Evolutionary conservation across 37 sponge, comb jelly and placozoan species (phyloP).

Genomic region (Cliona cf. orientalis): DNA sequence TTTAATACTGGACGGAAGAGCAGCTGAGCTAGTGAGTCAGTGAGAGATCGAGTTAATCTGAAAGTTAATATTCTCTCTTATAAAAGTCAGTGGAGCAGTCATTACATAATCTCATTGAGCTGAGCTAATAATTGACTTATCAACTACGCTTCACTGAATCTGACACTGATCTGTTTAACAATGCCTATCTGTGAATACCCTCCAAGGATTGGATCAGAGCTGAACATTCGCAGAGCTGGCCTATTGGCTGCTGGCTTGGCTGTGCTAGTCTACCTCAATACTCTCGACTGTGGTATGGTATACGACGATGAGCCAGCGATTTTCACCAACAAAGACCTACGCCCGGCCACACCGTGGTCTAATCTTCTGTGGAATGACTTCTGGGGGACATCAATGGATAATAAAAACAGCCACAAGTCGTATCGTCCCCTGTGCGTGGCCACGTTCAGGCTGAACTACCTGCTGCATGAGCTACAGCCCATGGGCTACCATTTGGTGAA

Average conservation of each 20-base stretch:
- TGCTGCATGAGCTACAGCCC: slow-evolving; percentile 82
- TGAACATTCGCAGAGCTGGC: background rate
- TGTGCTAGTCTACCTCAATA: slow-evolving; percentile 67
- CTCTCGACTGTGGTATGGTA: slow-evolving; percentile 74
- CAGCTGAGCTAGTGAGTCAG: too few species aligned
- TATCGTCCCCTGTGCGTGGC: slow-evolving; percentile 91
- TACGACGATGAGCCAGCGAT: slow-evolving; percentile 91
- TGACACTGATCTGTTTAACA: too few species aligned
- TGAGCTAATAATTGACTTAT: too few species aligned
- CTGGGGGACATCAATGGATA: slow-evolving; percentile 90
- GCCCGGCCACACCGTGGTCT: slow-evolving; percentile 68
- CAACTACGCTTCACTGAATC: too few species aligned
- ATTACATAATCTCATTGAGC: too few species aligned
- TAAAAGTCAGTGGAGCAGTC: too few species aligned
- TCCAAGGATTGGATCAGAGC: background rate
- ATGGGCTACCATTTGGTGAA: slow-evolving; percentile 93
- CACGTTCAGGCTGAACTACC: slow-evolving; percentile 88
- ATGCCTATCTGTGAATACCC: too few species aligned
- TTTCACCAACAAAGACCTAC: slow-evolving; percentile 75
- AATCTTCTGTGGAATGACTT: slow-evolving; percentile 83
- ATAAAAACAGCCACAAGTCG: slow-evolving; percentile 88
- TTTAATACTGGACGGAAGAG: too few species aligned
- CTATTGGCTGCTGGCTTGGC: slow-evolving; percentile 51
- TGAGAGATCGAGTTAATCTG: too few species aligned
- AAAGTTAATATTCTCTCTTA: too few species aligned